phyloP scores from a whole-genome alignment of 2,113 vertebrate species.

The Laticauda laticaudata region DNA sequence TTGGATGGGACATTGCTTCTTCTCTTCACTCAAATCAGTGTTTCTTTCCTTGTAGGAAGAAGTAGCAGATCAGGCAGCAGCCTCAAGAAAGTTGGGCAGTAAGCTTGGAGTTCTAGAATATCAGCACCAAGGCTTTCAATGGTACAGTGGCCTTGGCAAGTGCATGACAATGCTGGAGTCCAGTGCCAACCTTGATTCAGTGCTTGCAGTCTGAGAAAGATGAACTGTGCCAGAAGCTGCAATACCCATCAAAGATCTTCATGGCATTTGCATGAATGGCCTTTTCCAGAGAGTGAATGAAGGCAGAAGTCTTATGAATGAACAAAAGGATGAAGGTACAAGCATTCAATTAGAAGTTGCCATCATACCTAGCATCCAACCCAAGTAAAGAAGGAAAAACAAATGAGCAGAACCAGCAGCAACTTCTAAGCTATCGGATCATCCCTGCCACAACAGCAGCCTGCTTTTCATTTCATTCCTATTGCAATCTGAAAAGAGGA shows the following conservation, averaged over 20 bases:
- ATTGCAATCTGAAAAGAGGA: background rate
- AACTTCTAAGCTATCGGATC: background rate
- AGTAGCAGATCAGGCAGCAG: background rate
- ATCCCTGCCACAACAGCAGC: background rate
- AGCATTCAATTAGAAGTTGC: background rate
- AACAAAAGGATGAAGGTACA: background rate
- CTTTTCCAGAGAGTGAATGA: background rate
- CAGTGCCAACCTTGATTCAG: background rate
- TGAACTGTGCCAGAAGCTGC: background rate
- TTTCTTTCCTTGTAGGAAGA: background rate
- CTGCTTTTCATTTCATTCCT: background rate
- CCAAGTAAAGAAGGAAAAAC: background rate
- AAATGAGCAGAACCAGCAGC: background rate
- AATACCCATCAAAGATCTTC: background rate
- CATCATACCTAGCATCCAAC: background rate
- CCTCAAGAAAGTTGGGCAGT: background rate
- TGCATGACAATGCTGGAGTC: too few relatives aligned
- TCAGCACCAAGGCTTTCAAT: background rate
- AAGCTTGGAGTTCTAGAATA: too few relatives aligned
- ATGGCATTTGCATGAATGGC: background rate
- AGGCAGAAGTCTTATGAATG: background rate
- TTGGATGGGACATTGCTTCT: background rate
- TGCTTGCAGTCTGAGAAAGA: background rate
- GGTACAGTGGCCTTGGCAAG: too few relatives aligned
- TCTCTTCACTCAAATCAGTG: background rate